Percentiles rank a stretch among this genome's conserved stretches.
Conservation (phyloP, 2,797 vertebrate species). For the Yasuhikotakia modesta region DNA sequence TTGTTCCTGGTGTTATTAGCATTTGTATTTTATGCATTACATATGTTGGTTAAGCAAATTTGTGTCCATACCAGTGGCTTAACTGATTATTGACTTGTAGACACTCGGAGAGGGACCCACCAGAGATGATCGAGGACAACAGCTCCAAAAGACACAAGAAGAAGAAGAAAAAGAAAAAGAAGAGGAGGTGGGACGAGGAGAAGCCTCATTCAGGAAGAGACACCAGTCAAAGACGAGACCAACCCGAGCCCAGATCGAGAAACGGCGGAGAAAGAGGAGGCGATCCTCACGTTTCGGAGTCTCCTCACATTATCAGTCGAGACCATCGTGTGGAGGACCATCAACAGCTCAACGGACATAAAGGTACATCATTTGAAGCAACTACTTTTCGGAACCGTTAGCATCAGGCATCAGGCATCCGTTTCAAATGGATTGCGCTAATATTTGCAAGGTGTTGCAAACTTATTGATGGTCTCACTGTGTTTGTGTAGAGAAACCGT, state of each 20-base stretch:
- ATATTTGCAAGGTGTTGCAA: too few relatives aligned
- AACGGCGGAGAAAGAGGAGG: slow-evolving; percentile 62
- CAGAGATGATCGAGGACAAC: slow-evolving; percentile 70
- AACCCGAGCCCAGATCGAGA: slow-evolving; percentile 39
- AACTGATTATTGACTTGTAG: slow-evolving; percentile 59
- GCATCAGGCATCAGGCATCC: too few relatives aligned
- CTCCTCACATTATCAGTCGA: slow-evolving; percentile 59
- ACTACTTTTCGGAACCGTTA: too few relatives aligned
- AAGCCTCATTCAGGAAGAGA: slow-evolving; percentile 25
- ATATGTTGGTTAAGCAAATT: background rate
- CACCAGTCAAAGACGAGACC: slow-evolving; percentile 28
- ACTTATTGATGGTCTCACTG: too few relatives aligned
- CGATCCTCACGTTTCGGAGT: slow-evolving; percentile 49
- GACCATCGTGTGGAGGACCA: slow-evolving; percentile 53
- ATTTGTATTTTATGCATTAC: too few relatives aligned
- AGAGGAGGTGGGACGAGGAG: slow-evolving; percentile 72
- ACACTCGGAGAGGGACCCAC: slow-evolving; percentile 76
- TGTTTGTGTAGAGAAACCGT: too few relatives aligned
- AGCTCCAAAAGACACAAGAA: slow-evolving; percentile 81
- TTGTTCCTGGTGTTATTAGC: too few relatives aligned
- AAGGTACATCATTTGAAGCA: slow-evolving; percentile 61
- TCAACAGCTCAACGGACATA: slow-evolving; percentile 66
- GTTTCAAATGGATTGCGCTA: too few relatives aligned
- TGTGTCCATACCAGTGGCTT: background rate
- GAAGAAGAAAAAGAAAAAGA: slow-evolving; percentile 83